phyloP scores from a whole-genome alignment of 2,797 vertebrate species.

The Buphagus erythrorhynchus region DNA sequence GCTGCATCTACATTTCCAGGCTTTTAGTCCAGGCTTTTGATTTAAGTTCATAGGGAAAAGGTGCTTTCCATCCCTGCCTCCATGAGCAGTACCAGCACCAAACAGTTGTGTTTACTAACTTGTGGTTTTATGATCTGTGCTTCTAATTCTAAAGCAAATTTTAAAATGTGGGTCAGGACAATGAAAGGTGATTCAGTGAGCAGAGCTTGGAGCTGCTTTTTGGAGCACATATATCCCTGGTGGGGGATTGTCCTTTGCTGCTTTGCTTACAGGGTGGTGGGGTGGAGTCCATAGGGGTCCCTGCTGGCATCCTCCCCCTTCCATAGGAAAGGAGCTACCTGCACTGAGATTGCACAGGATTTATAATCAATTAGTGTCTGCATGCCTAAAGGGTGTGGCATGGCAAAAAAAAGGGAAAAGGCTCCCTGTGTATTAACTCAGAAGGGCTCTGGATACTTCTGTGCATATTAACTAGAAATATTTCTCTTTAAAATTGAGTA shows the following conservation, averaged over 20 bases:
- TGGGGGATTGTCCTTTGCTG: not conserved
- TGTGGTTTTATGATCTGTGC: constrained; percentile 40
- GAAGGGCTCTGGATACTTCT: not conserved
- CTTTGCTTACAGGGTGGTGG: accelerated
- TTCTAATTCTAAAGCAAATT: not conserved
- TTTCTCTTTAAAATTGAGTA: not conserved
- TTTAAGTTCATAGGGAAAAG: not conserved
- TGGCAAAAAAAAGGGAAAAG: not conserved
- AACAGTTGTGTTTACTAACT: not conserved
- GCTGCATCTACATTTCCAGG: not conserved
- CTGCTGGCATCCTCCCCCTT: not conserved
- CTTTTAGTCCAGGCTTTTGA: not conserved
- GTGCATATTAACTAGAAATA: not conserved
- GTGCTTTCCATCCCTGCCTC: not conserved
- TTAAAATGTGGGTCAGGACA: not conserved
- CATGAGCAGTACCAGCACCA: constrained; percentile 23
- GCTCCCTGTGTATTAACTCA: not conserved
- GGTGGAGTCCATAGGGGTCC: accelerated
- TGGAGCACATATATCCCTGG: not conserved
- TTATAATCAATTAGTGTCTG: not conserved
- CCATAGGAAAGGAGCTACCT: not conserved
- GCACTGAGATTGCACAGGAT: not conserved
- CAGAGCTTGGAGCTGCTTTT: not conserved
- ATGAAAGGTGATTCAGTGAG: not conserved
- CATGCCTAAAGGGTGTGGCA: not conserved